Base-by-base conservation (phyloP, 2,797 vertebrate species). In the Tokudaia tokunoshimensis region DNA sequence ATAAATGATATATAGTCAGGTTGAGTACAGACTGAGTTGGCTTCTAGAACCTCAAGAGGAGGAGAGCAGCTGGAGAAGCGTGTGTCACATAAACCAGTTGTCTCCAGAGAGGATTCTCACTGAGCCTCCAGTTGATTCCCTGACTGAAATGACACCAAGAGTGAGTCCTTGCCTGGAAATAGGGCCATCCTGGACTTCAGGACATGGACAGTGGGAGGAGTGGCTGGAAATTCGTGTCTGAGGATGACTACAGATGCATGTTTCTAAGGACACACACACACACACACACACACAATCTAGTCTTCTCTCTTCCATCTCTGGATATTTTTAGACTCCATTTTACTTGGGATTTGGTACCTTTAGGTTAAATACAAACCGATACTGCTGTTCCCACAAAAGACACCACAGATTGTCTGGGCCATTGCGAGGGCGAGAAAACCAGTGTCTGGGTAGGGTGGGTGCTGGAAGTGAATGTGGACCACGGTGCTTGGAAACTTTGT, bases 251-350 rank as follows among this genome's bases (percentile, higher is more conserved):
- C 84, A 94, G 41, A 59, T 34, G n/a, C 5, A 10, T 31, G 10
- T 31, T 63, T 81, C 26, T 24, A 19, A 83, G 67, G 55, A 92
- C 41, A 2, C 14, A 3, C 9, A 6, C 17, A 44, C 34, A 26
- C 61, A 19, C 82, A 59, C 52, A 91, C 34, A 2, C 7, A 7
- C 55, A 44, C 20, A 50, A 24, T 13, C 19, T 87, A 52, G 0
- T 67, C 50, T 95, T 83, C 37, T 24, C 70, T 70, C 92, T 94
- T 57, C 44, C 34, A 72, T 92, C n/a, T 92, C 75, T 89, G n/a
- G 50, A 37, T n/a, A 52, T 92, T 63, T 47, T 4, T 41, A 63
- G 72, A 47, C 52, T 95, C 87, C 37, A 20, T 95, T 55, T 15
- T 26, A 31, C 75, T 31, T 75, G 37, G 85, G 26, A 95, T 26